Conservation (phyloP, 2,888 invertebrate genomes). For the Frankliniella fusca region DNA sequence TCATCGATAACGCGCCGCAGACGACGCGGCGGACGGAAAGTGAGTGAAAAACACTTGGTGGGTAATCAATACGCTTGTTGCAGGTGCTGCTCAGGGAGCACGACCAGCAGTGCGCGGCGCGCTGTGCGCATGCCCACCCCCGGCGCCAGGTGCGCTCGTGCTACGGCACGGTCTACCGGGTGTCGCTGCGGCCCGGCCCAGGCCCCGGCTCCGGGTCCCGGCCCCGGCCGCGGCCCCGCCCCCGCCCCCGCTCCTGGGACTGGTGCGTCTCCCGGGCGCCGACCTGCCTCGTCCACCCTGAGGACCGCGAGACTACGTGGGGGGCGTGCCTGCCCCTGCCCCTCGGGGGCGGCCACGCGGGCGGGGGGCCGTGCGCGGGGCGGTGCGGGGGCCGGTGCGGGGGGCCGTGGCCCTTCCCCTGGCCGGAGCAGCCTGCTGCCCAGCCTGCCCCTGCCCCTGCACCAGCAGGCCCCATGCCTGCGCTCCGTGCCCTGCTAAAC, state of each 20-base stretch:
- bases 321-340: background rate
- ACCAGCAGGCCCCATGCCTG: slow-evolving; percentile 25
- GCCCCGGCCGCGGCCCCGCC: background rate
- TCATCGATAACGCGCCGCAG: too few relatives aligned
- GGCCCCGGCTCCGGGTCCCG: background rate
- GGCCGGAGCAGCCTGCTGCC: background rate
- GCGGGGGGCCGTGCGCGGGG: background rate
- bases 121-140: background rate
- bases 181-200: background rate
- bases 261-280: background rate
- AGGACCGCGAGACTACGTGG: slow-evolving; percentile 13
- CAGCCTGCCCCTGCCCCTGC: background rate
- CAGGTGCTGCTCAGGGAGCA: background rate
- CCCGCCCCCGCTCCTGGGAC: background rate
- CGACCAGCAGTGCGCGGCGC: background rate
- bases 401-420: background rate
- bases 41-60: too few relatives aligned
- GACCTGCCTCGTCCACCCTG: slow-evolving; percentile 18
- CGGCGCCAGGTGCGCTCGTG: background rate
- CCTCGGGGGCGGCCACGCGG: background rate
- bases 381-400: background rate
- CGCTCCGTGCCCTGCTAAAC: slow-evolving; percentile 36
- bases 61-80: background rate
- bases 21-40: too few relatives aligned
- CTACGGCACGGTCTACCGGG: slow-evolving; percentile 8